Conservation (phyloP, 2,888 invertebrate genomes). For the Coenonympha glycerion region DNA sequence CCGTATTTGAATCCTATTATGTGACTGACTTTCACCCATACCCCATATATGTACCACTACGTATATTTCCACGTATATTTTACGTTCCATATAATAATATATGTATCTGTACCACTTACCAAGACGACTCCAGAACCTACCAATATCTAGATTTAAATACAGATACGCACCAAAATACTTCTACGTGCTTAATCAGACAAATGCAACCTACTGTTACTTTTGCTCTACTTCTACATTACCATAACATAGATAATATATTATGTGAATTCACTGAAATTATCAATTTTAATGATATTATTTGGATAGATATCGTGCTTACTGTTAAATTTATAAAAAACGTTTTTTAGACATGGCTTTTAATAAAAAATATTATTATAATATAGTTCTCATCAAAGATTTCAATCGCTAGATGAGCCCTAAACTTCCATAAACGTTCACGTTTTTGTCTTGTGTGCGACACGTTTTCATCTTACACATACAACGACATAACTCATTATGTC, state of each 20-base stretch:
- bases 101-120: constrained; percentile 6
- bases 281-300: not conserved
- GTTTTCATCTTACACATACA: too few species aligned
- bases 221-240: too few species aligned
- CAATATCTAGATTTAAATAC: constrained; percentile 10
- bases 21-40: constrained; percentile 29
- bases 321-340: not conserved
- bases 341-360: not conserved
- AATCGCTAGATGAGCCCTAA: too few species aligned
- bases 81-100: too few species aligned
- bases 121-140: constrained; percentile 16
- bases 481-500: too few species aligned
- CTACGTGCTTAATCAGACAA: not conserved
- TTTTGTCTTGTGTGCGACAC: too few species aligned
- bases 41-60: too few species aligned
- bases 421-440: too few species aligned
- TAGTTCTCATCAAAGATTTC: not conserved
- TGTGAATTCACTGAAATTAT: not conserved
- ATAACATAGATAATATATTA: not conserved
- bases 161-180: not conserved
- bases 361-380: not conserved
- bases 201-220: too few species aligned
- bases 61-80: too few species aligned
- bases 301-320: not conserved
- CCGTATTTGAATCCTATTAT: constrained; percentile 20